Percentiles rank a stretch among this genome's conserved stretches.
Conservation (phyloP, 2,888 invertebrate genomes). For the Drosophila subquinaria region DNA sequence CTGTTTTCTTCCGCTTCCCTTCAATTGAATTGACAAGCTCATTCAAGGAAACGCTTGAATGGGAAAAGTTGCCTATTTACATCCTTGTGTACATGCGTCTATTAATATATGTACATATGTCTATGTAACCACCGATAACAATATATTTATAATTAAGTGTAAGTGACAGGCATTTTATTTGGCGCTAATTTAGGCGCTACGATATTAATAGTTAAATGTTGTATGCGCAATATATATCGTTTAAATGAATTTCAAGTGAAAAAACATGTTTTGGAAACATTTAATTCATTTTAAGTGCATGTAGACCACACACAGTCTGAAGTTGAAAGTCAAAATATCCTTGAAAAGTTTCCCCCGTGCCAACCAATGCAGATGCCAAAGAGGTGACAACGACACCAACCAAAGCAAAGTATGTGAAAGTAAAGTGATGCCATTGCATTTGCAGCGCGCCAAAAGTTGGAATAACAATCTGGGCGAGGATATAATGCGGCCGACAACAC, state of each 20-base stretch:
- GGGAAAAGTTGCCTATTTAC: neutral
- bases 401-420: constrained; percentile 58
- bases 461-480: constrained; percentile 40
- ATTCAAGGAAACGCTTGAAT: constrained; percentile 13
- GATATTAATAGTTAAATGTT: no score
- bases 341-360: constrained; percentile 12
- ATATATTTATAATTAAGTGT: constrained; percentile 17
- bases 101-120: no score
- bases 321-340: constrained; percentile 5
- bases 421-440: constrained; percentile 19
- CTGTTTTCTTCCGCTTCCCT: neutral
- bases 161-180: constrained; percentile 23
- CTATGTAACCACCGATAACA: neutral
- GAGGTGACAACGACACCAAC: constrained; percentile 44
- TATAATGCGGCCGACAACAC: constrained; percentile 58
- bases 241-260: neutral
- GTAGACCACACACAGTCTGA: neutral
- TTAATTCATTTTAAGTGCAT: constrained; percentile 1
- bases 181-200: no score
- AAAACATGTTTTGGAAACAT: neutral
- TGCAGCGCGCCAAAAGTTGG: constrained; percentile 45
- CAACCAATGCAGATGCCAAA: neutral
- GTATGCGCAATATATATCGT: neutral
- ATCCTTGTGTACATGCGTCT: constrained; percentile 7
- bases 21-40: constrained; percentile 32